Evolutionary conservation across 2,113 vertebrate species (phyloP).

Genomic region (Eudyptes chrysolophus): DNA sequence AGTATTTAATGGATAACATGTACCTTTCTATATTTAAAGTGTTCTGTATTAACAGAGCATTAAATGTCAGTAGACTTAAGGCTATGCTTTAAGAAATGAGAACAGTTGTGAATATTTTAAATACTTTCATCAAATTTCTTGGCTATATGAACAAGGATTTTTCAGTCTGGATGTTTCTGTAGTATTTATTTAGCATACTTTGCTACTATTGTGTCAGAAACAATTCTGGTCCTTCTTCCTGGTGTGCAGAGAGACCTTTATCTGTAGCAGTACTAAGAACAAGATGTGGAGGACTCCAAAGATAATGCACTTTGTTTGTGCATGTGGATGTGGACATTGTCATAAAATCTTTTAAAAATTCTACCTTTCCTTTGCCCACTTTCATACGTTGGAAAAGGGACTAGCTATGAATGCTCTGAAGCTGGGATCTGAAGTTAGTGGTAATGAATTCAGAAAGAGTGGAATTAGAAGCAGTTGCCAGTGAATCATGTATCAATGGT

Average conservation of each 20-base stretch:
- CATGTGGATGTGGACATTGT: neutral
- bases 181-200: conserved; percentile 21
- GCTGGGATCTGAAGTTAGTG: neutral
- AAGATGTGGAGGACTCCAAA: neutral
- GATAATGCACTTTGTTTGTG: neutral
- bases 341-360: neutral
- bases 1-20: conserved; percentile 36
- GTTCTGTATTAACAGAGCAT: conserved; percentile 61
- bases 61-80: conserved; percentile 71
- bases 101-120: conserved; percentile 60
- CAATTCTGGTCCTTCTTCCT: neutral
- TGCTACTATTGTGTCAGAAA: neutral
- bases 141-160: conserved; percentile 37
- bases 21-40: conserved; percentile 54
- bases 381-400: neutral
- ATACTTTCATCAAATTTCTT: conserved; percentile 61
- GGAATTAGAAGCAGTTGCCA: neutral
- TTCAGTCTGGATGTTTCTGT: neutral
- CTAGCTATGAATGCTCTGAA: neutral
- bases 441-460: neutral
- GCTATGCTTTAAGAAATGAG: conserved; percentile 50
- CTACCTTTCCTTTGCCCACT: neutral
- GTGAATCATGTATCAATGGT: neutral
- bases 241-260: neutral
- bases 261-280: neutral